A percentile compares a stretch with the other conserved stretches of the same genome.
phyloP scores from a whole-genome alignment of 2,888 invertebrate genomes.

The Pycnomerus fuliginosus region DNA sequence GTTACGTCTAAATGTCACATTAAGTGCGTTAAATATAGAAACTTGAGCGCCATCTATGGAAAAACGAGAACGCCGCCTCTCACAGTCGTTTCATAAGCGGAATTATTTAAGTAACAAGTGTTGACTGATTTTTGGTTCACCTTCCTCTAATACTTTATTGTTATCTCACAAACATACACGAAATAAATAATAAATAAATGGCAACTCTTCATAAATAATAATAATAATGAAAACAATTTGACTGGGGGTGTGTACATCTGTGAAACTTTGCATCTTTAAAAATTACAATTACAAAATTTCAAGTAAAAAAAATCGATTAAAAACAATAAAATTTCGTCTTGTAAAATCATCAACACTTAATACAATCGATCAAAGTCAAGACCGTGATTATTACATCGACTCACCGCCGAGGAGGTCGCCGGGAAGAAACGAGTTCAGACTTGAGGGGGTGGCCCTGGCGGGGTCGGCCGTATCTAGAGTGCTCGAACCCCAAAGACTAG shows the following conservation, averaged over 20 bases:
- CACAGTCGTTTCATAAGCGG: constrained; percentile 30
- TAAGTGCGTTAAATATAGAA: constrained; percentile 45
- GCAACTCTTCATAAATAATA: constrained; percentile 27
- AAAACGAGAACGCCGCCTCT: constrained; percentile 35
- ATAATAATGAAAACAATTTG: constrained; percentile 31
- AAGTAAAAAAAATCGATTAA: constrained; percentile 12
- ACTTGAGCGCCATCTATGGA: constrained; percentile 42
- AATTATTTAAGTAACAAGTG: constrained; percentile 32
- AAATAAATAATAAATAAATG: constrained; percentile 21
- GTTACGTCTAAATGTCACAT: constrained; percentile 44
- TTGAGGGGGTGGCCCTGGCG: constrained; percentile 80
- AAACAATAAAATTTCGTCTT: constrained; percentile 21
- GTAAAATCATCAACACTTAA: constrained; percentile 30
- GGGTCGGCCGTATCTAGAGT: constrained; percentile 66
- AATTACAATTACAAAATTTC: constrained; percentile 19
- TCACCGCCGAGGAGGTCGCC: constrained; percentile 85
- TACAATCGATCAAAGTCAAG: constrained; percentile 19
- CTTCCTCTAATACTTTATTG: constrained; percentile 34
- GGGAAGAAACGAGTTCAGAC: constrained; percentile 84
- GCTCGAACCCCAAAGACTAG: constrained; percentile 66
- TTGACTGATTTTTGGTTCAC: constrained; percentile 30
- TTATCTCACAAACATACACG: constrained; percentile 30
- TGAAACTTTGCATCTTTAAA: constrained; percentile 14
- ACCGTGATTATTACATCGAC: constrained; percentile 65
- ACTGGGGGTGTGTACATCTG: constrained; percentile 19